These are phyloP conservation scores for Melanargia galathea DNA, from an alignment of 2,888 invertebrate species.

Conservation along the genomic window DNA sequence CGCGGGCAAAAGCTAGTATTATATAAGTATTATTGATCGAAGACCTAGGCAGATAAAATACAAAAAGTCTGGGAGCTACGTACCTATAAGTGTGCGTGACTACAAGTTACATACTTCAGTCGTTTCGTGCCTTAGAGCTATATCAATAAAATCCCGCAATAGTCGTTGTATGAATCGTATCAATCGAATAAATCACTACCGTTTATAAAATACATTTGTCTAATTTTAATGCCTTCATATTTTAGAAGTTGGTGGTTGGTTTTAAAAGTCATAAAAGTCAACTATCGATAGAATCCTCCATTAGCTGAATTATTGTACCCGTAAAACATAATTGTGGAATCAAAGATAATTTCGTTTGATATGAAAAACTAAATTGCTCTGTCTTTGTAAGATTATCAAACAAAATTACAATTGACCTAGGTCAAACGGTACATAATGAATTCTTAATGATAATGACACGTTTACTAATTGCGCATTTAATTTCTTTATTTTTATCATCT, in stretches of 20 bases:
- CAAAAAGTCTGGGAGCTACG: neutral
- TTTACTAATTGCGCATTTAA: neutral
- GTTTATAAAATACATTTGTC: neutral
- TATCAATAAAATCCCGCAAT: neutral
- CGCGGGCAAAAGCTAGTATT: no score
- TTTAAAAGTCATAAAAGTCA: neutral
- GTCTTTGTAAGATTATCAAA: neutral
- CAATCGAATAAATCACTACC: neutral
- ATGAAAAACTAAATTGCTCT: neutral
- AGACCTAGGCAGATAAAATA: neutral
- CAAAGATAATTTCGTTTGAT: conserved; percentile 3
- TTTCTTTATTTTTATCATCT: neutral
- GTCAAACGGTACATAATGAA: neutral
- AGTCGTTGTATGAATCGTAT: neutral
- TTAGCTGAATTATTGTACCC: conserved; percentile 4
- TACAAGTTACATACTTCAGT: neutral
- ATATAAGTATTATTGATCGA: no score
- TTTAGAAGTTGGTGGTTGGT: neutral
- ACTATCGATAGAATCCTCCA: neutral
- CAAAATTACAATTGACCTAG: neutral
- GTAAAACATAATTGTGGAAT: neutral
- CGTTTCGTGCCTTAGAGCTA: neutral
- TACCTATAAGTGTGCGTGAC: neutral
- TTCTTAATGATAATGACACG: conserved; percentile 9
- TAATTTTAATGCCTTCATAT: neutral